Evolutionary conservation across 2,888 invertebrate genomes (phyloP).

Genomic region (Heliconius cydno): DNA sequence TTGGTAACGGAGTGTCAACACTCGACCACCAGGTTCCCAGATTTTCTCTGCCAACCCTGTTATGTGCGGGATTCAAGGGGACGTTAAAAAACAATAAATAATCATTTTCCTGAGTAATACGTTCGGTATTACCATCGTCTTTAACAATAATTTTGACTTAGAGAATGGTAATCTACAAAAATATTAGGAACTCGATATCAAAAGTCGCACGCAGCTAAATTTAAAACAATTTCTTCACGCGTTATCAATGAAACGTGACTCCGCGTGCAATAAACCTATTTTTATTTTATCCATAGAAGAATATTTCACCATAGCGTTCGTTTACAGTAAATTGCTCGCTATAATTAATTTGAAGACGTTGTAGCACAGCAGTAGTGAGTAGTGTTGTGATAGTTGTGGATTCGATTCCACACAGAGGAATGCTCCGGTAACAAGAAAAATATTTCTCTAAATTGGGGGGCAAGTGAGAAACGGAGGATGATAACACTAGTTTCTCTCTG

Average conservation of each 20-base stretch:
- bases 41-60: too few relatives aligned
- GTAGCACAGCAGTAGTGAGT: not conserved
- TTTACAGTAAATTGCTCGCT: not conserved
- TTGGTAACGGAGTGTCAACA: too few relatives aligned
- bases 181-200: not conserved
- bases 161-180: not conserved
- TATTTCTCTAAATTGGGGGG: too few relatives aligned
- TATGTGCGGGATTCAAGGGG: too few relatives aligned
- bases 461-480: too few relatives aligned
- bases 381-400: not conserved
- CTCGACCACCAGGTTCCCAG: too few relatives aligned
- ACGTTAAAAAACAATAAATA: too few relatives aligned
- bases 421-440: too few relatives aligned
- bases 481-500: too few relatives aligned
- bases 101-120: too few relatives aligned
- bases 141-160: not conserved
- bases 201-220: not conserved
- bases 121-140: not conserved
- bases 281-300: conserved; percentile 2
- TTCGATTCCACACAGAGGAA: not conserved
- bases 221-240: conserved; percentile 15
- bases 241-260: conserved; percentile 20
- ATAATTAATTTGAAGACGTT: not conserved
- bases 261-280: not conserved
- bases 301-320: conserved; percentile 3